A percentile compares a stretch with the other conserved stretches of the same genome.
phyloP scores from a whole-genome alignment of 2,113 vertebrate genomes.

The Oxyura jamaicensis region DNA sequence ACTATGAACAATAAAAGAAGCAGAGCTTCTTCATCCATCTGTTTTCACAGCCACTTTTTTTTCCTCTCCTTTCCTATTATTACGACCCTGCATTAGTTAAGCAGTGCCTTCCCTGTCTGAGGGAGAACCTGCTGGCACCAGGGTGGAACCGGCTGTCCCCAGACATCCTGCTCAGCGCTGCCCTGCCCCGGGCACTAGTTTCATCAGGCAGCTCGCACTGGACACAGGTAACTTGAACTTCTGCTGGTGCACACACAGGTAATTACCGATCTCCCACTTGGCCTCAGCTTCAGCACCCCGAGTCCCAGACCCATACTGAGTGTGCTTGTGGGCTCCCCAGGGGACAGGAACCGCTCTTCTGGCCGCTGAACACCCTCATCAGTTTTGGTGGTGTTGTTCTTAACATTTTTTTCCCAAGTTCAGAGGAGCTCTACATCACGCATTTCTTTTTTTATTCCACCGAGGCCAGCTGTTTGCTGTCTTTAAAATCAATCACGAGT shows the following conservation, averaged over 20 bases:
- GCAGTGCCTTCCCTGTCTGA: not conserved
- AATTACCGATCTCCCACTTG: not conserved
- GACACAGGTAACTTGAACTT: not conserved
- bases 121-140: not conserved
- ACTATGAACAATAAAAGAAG: not conserved
- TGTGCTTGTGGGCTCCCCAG: not conserved
- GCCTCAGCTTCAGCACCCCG: not conserved
- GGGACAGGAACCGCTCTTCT: rapidly evolving
- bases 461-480: not conserved
- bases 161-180: rapidly evolving
- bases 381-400: not conserved
- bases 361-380: not conserved
- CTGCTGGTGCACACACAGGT: not conserved
- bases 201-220: not conserved
- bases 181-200: not conserved
- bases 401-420: not conserved
- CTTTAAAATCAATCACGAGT: not conserved
- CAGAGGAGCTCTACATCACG: not conserved
- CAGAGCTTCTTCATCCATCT: constrained; percentile 36
- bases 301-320: rapidly evolving
- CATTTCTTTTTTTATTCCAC: not conserved
- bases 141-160: not conserved
- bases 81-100: not conserved
- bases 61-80: not conserved
- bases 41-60: not conserved